phyloP scores from a whole-genome alignment of 2,797 vertebrate genomes.

The Zonotrichia albicollis region DNA sequence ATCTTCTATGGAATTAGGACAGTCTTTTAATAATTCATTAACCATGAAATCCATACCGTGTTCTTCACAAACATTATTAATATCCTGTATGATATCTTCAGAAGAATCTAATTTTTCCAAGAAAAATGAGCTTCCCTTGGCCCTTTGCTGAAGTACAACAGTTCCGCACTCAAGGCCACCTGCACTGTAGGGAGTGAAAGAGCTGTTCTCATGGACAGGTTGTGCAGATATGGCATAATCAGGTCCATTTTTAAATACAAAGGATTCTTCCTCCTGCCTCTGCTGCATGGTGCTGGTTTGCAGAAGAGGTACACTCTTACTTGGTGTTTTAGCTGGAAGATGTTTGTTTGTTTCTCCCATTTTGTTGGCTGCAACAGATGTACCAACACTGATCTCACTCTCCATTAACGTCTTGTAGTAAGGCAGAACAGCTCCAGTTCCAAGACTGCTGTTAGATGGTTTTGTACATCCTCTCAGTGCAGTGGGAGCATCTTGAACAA shows the following conservation, averaged over 20 bases:
- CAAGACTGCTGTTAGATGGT: background rate
- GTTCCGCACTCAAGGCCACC: background rate
- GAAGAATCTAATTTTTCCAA: background rate
- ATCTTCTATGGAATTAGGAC: constrained; percentile 19
- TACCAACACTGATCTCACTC: background rate
- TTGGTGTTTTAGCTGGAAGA: background rate
- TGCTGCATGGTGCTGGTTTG: background rate
- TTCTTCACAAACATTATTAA: background rate
- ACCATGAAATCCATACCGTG: background rate
- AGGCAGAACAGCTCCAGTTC: constrained; percentile 17
- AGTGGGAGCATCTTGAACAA: constrained; percentile 1
- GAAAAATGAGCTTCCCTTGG: background rate
- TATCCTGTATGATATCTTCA: background rate
- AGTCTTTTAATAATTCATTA: background rate
- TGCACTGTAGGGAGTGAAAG: background rate
- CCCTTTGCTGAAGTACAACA: background rate
- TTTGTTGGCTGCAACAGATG: background rate
- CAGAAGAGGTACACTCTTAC: background rate
- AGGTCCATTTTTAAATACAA: background rate
- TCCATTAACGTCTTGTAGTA: constrained; percentile 60
- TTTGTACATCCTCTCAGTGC: background rate
- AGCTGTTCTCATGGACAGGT: background rate
- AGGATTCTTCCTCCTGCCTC: background rate
- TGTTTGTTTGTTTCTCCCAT: background rate
- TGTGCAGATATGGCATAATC: background rate